Base-by-base conservation (phyloP, 2,113 vertebrate species). In the Sclerurus mexicanus region DNA sequence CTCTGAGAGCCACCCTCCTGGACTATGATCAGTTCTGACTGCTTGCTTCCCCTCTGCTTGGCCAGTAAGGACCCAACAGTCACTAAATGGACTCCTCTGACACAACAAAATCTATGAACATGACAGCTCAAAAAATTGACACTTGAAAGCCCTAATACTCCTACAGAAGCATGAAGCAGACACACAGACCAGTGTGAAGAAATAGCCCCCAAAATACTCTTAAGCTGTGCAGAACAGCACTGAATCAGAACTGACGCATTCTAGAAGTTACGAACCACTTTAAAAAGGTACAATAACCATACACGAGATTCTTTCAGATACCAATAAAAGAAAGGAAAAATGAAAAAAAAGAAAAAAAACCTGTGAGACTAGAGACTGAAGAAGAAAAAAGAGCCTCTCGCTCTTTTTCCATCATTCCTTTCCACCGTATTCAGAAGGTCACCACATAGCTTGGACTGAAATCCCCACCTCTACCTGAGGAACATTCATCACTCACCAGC, bases 181-280 rank as follows among this genome's bases (percentile, higher is more conserved):
- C 12, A 50, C 20, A 37, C 59, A 87, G 67, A 78, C 10, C 50
- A 44, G 2, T 4, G 15, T n/a, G 35, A 67, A 75, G 23, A 76
- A 78, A 46, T 0, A 46, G 35, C 30, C 12, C 47, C 1, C 1
- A 52, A 81, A 35, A 9, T 1, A 7, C 23, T 74, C 60, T 23
- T 40, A 42, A 67, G 23, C 47, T 37, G 23, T 28, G 49, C 20
- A 62, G 42, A 66, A 71, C 8, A 81, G 60, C 53, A 67, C 60
- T 37, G 64, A 93, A 66, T 66, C 11, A 46, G 3, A 33, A 79
- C 64, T 18, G 27, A 78, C 58, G 8, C 10, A 55, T 28, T 73
- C 49, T 14, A 28, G 14, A 72, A 77, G 47, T 33, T 71, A 66
- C 23, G n/a, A 63, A 68, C 5, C 2, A 8, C n/a, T 80, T 72